A percentile compares a stretch with the other conserved stretches of the same genome.
These are phyloP conservation scores for Limnephilus rhombicus DNA, from an alignment of 2,888 invertebrate species.

Conservation along the genomic window DNA sequence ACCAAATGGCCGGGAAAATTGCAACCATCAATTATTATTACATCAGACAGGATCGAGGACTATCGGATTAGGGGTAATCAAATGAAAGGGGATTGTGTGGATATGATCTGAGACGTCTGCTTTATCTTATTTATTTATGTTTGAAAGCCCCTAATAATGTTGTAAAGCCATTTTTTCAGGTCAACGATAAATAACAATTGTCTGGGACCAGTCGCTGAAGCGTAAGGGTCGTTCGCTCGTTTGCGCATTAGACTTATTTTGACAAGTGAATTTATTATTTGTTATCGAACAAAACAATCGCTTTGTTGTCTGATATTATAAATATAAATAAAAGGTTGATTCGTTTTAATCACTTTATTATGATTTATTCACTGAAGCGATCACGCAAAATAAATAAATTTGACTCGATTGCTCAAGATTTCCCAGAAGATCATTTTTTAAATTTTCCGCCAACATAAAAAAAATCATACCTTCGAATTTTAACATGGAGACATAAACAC, in stretches of 20 bases:
- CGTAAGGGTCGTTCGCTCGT: background rate
- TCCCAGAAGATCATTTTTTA: too few relatives aligned
- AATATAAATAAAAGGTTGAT: too few relatives aligned
- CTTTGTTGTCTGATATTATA: too few relatives aligned
- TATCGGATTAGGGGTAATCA: constrained; percentile 9
- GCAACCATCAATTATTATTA: constrained; percentile 56
- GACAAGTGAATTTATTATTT: background rate
- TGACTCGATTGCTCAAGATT: too few relatives aligned
- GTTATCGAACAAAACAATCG: too few relatives aligned
- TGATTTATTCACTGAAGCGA: too few relatives aligned
- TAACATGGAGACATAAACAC: too few relatives aligned
- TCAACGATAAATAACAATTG: background rate
- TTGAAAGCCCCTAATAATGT: background rate
- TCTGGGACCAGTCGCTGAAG: background rate
- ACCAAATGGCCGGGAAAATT: constrained; percentile 58
- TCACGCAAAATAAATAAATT: too few relatives aligned
- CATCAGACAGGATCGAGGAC: constrained; percentile 13
- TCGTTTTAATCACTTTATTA: too few relatives aligned
- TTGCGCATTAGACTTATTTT: background rate
- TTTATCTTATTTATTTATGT: background rate
- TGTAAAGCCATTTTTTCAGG: background rate
- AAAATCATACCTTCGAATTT: too few relatives aligned
- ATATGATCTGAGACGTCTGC: background rate
- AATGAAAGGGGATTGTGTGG: constrained; percentile 12
- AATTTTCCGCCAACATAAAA: too few relatives aligned